Percentiles rank a stretch among this genome's conserved stretches.
Evolutionary conservation across 2,113 vertebrate species (phyloP).

Genomic region (Vidua macroura): DNA sequence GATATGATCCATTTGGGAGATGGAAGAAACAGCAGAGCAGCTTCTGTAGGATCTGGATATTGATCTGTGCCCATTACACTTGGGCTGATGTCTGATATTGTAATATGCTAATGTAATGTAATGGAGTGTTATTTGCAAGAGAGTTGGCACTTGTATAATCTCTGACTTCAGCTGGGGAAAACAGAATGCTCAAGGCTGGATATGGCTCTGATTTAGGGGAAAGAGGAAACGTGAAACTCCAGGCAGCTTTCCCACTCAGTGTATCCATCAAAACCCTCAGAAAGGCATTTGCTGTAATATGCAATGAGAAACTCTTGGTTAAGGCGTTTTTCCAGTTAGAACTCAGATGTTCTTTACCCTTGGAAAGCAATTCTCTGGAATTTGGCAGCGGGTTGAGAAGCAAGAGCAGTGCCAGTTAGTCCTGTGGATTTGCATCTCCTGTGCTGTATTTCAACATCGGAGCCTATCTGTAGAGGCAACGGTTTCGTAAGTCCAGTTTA

Average conservation of each 20-base stretch:
- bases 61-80: slow-evolving; percentile 3
- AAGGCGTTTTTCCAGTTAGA: background rate
- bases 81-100: background rate
- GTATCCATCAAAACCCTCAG: background rate
- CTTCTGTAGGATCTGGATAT: background rate
- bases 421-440: background rate
- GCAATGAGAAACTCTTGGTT: background rate
- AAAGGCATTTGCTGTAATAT: background rate
- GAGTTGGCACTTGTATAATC: background rate
- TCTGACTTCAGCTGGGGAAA: background rate
- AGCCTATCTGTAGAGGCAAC: background rate
- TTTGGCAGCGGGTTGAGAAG: slow-evolving; percentile 12
- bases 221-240: background rate
- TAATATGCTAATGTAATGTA: background rate
- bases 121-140: background rate
- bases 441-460: background rate
- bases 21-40: background rate
- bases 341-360: slow-evolving; percentile 8
- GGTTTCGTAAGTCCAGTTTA: background rate
- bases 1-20: background rate
- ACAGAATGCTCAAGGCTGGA: background rate
- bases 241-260: background rate
- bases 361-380: slow-evolving; percentile 43
- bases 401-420: background rate
- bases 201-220: background rate